Percentiles rank a stretch among this genome's conserved stretches.
phyloP scores from a whole-genome alignment of 1,140 invertebrate genomes.

The Halyomorpha halys region DNA sequence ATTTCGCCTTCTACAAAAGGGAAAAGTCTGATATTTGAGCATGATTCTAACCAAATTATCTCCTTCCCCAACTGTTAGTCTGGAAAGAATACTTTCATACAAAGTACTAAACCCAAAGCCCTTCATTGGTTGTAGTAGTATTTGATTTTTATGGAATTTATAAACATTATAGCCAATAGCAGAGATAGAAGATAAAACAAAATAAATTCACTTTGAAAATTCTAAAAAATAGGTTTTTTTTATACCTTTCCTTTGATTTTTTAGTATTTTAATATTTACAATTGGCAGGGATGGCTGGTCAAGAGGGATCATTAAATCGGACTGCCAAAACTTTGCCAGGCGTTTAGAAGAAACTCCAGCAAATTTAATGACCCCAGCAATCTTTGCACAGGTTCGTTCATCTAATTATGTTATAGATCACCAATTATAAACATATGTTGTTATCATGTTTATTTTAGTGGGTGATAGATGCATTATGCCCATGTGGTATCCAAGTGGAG shows the following conservation, averaged over 20 bases:
- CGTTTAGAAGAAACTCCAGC: conserved; percentile 69
- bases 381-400: conserved; percentile 17
- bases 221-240: too few relatives aligned
- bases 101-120: too few relatives aligned
- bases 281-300: conserved; percentile 43
- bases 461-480: conserved; percentile 20
- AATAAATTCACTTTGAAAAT: too few relatives aligned
- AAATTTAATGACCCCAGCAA: conserved; percentile 71
- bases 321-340: conserved; percentile 75
- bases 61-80: too few relatives aligned
- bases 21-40: too few relatives aligned
- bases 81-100: too few relatives aligned
- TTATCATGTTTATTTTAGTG: conserved; percentile 12
- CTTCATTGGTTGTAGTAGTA: too few relatives aligned
- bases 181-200: too few relatives aligned
- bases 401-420: not conserved
- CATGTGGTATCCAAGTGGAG: conserved; percentile 32
- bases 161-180: too few relatives aligned
- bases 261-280: not conserved
- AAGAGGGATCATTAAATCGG: conserved; percentile 56
- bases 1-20: too few relatives aligned
- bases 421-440: not conserved
- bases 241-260: not conserved
- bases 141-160: too few relatives aligned
- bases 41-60: too few relatives aligned